A percentile compares a stretch with the other conserved stretches of the same genome.
Conservation (phyloP, 1,140 invertebrate genomes). For the Semibalanus balanoides region DNA sequence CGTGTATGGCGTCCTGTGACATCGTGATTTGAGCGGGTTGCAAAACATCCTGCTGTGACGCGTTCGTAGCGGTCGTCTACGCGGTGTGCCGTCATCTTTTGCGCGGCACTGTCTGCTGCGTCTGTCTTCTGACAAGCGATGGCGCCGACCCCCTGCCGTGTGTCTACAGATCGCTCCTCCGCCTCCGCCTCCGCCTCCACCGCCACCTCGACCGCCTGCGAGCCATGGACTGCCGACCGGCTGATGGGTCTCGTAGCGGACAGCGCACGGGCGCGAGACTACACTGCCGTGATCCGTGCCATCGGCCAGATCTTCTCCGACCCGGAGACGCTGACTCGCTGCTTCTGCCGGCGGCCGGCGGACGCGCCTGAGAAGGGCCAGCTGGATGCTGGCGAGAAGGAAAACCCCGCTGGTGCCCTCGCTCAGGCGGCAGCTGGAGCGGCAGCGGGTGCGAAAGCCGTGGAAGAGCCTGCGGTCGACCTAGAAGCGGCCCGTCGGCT, state of each 20-base stretch:
- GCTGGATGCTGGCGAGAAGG: background rate
- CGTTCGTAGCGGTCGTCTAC: too few species aligned
- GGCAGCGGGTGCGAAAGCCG: conserved; percentile 7
- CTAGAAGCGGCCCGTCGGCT: conserved; percentile 42
- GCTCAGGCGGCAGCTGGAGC: too few species aligned
- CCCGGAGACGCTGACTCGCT: conserved; percentile 41
- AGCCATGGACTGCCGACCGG: background rate
- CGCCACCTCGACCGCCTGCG: too few species aligned
- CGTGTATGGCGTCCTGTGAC: too few species aligned
- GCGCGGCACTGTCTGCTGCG: too few species aligned
- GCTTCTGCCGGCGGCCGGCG: background rate
- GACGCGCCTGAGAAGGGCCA: background rate
- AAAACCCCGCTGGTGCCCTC: too few species aligned
- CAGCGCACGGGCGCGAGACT: conserved; percentile 23
- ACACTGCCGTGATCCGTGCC: conserved; percentile 48
- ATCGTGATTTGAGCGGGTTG: too few species aligned
- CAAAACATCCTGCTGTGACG: too few species aligned
- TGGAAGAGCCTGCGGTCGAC: conserved; percentile 25
- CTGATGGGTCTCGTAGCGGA: background rate
- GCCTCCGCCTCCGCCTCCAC: too few species aligned
- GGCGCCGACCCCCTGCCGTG: background rate
- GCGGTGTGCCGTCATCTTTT: too few species aligned
- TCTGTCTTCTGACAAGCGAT: background rate
- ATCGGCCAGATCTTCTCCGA: conserved; percentile 56
- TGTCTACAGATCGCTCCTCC: background rate